Evolutionary conservation across 2,888 invertebrate genomes (phyloP), one percentile per base, ranked within the genome.

Genomic region (Schizaphis graminum): DNA sequence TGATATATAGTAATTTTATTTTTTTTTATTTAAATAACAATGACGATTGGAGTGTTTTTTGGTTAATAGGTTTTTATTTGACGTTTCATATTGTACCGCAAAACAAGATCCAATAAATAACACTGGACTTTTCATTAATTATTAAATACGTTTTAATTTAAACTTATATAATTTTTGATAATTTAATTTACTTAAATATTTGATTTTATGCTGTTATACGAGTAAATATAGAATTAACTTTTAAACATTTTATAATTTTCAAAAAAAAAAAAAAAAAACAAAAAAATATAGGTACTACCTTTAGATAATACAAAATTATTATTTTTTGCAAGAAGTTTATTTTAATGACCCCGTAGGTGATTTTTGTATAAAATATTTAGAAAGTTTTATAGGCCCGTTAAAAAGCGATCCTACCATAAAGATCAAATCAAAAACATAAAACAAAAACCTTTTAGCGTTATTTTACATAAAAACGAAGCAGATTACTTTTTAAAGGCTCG

Each of bases 361-460:
- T n/a, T 90, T 91, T 77, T n/a, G 41, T 53, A 77, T 77, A 56
- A 56, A 84, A 84, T 56, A 91, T 91, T 91, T 56, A 53, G 44
- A 91, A 91, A 91, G 28, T 91, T 91, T 91, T 26, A n/a, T 67
- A 26, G 28, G 49, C 26, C 84, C 89, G 89, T 56, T 56, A 91
- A 91, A 85, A 91, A 77, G n/a, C 16, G 49, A 91, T 85, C 41
- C 77, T 41, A 41, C 84, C 41, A 41, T 91, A 56, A 84, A 91
- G 49, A 91, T 91, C 84, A 84, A 91, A 84, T 84, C 84, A 53
- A 41, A 91, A 41, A 56, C 84, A 84, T 91, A 91, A 91, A 91
- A 91, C 91, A 53, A 56, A 91, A 91, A 53, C 84, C 84, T 91
- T 91, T 91, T 91, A 91, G 41, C 91, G 53, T 56, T 56, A 56